Percentiles rank a stretch among this genome's conserved stretches.
These are phyloP conservation scores for Pollenia labialis DNA, from an alignment of 2,888 invertebrate genomes.

Conservation along the genomic window DNA sequence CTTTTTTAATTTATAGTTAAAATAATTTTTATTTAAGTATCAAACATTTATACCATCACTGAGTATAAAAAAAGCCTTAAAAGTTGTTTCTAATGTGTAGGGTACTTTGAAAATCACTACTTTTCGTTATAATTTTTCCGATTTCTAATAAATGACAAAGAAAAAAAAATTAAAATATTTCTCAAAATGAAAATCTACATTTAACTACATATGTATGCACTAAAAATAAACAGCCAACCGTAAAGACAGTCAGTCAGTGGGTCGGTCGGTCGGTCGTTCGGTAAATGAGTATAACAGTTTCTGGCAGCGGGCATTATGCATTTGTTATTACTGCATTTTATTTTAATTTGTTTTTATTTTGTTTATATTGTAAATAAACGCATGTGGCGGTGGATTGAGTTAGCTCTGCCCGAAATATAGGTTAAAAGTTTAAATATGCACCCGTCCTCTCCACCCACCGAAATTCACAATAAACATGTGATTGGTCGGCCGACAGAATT, in stretches of 20 bases:
- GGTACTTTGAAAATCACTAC: background rate
- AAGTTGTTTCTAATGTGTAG: background rate
- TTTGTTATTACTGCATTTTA: conserved; percentile 24
- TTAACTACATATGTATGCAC: conserved; percentile 42
- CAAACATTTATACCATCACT: too few species aligned
- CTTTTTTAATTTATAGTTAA: too few species aligned
- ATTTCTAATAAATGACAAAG: conserved; percentile 50
- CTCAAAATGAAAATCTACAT: conserved; percentile 47
- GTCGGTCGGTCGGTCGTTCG: background rate
- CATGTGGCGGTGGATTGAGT: conserved; percentile 71
- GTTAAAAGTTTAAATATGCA: conserved; percentile 80
- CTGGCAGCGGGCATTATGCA: conserved; percentile 46
- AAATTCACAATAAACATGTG: conserved; percentile 60
- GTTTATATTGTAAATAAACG: conserved; percentile 79
- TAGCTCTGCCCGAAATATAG: conserved; percentile 77
- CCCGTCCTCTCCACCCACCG: conserved; percentile 72
- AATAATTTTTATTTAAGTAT: too few species aligned
- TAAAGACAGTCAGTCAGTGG: background rate
- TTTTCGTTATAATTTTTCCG: background rate
- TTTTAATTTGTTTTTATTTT: conserved; percentile 47
- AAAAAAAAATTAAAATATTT: background rate
- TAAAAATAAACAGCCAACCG: conserved; percentile 55
- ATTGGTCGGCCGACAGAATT: conserved; percentile 59
- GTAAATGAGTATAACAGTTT: conserved; percentile 39
- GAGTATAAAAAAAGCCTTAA: too few species aligned